A percentile compares a stretch with the other conserved stretches of the same genome.
Conservation (phyloP, 2,797 vertebrate genomes). For the Acomys russatus region DNA sequence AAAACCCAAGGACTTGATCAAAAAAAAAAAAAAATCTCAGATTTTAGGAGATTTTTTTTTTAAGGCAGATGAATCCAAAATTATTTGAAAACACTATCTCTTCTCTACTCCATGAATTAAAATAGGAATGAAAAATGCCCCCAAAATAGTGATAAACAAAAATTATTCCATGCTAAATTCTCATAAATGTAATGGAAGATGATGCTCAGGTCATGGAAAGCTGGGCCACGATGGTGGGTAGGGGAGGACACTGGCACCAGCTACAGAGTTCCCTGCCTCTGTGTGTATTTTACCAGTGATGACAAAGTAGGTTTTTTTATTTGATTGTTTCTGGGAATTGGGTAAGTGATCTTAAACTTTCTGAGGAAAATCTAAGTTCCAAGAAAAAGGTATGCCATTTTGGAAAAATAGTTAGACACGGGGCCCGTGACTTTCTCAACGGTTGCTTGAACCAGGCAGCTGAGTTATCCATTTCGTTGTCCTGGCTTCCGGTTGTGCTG, state of each 20-base stretch:
- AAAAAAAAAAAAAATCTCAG: slow-evolving; percentile 7
- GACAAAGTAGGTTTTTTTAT: neutral
- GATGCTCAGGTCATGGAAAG: neutral
- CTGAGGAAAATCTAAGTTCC: slow-evolving; percentile 30
- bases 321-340: slow-evolving; percentile 22
- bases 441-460: neutral
- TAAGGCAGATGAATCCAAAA: slow-evolving; percentile 3
- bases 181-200: neutral
- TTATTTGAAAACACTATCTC: slow-evolving; percentile 38
- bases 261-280: neutral
- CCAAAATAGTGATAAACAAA: slow-evolving; percentile 43
- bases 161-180: neutral
- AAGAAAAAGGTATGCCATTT: slow-evolving; percentile 1
- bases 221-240: neutral
- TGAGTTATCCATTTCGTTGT: neutral
- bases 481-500: neutral
- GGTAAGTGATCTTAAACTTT: slow-evolving; percentile 1
- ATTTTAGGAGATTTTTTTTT: slow-evolving; percentile 33
- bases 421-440: neutral
- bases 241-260: neutral
- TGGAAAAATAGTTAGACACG: slow-evolving; percentile 8
- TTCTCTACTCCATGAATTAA: slow-evolving; percentile 38
- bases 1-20: slow-evolving; percentile 62
- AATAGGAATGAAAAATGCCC: neutral
- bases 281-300: neutral